Conservation (phyloP, 2,888 invertebrate species). For the Taphrorychus bicolor region DNA sequence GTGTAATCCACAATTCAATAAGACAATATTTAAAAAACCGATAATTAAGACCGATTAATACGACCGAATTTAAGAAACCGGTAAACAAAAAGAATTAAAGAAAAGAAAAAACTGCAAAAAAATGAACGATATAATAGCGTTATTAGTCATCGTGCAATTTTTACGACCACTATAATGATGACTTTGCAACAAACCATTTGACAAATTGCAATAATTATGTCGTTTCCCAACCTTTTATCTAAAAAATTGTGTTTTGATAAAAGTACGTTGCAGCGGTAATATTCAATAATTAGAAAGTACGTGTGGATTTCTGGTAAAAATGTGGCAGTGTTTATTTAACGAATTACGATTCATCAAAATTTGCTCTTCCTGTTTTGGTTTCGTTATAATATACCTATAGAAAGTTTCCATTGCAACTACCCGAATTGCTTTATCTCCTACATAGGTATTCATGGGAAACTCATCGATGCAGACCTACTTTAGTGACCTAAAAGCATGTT, state of each 20-base stretch:
- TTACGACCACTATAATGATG: too few relatives aligned
- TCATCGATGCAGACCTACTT: neutral
- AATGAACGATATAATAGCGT: too few relatives aligned
- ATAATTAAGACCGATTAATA: too few relatives aligned
- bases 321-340: neutral
- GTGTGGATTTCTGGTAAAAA: neutral
- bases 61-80: too few relatives aligned
- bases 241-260: neutral
- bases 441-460: too few relatives aligned
- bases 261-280: neutral
- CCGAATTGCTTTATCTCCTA: neutral
- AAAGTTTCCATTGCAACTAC: too few relatives aligned
- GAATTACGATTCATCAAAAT: neutral
- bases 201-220: neutral
- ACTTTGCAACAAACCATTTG: too few relatives aligned
- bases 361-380: neutral
- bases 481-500: neutral
- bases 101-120: too few relatives aligned
- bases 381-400: neutral
- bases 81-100: too few relatives aligned
- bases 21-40: too few relatives aligned
- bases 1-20: too few relatives aligned
- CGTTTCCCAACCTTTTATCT: neutral
- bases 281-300: constrained; percentile 1
- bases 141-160: too few relatives aligned